A percentile compares a stretch with the other conserved stretches of the same genome.
Conservation (phyloP, 1,140 invertebrate genomes). For the Teleogryllus occipitalis region DNA sequence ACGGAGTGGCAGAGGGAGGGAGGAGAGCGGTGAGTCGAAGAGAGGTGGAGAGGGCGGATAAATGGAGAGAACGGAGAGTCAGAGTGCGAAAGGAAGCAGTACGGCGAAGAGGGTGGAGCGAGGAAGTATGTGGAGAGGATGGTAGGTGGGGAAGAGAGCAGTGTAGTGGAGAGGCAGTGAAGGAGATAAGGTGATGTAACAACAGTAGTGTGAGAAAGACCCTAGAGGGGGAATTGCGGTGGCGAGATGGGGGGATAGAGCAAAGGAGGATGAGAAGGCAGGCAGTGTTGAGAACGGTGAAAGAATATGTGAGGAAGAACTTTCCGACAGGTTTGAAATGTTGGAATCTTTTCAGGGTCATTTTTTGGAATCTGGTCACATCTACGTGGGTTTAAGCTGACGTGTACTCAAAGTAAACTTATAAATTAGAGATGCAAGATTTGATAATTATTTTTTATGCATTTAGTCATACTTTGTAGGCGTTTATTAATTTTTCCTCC, state of each 20-base stretch:
- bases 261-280: background rate
- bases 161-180: too few relatives aligned
- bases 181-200: too few relatives aligned
- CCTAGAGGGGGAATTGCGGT: background rate
- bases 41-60: background rate
- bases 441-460: too few relatives aligned
- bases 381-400: too few relatives aligned
- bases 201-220: background rate
- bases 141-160: too few relatives aligned
- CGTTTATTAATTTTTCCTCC: too few relatives aligned
- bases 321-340: background rate
- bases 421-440: too few relatives aligned
- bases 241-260: background rate
- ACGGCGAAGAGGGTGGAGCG: background rate
- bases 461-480: too few relatives aligned
- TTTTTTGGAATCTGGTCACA: too few relatives aligned
- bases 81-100: background rate
- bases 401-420: too few relatives aligned
- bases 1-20: background rate
- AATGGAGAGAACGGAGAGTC: background rate
- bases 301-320: background rate
- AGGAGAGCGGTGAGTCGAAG: background rate
- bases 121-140: too few relatives aligned
- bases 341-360: too few relatives aligned
- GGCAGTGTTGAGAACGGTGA: background rate